Base-by-base conservation (phyloP, 2,888 invertebrate genomes). In the Himalopsyche tibetana region DNA sequence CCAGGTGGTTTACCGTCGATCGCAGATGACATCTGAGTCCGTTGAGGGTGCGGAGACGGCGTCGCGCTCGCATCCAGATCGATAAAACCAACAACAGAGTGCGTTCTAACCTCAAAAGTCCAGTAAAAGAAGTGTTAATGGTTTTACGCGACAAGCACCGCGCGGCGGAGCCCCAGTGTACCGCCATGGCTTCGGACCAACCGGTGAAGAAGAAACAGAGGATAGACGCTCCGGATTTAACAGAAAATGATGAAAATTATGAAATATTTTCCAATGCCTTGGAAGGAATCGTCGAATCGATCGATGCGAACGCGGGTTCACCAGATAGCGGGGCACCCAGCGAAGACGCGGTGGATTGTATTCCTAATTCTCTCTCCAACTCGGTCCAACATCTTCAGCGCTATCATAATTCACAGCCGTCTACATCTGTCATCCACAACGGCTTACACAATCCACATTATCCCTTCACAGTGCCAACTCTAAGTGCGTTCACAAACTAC, bases 181-280 rank as follows among this genome's bases (percentile, higher is more conserved):
- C 93, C 92, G 94, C 92, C 90, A 96, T 96, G 96, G 95, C 94
- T 90, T 95, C 95, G 89, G 96, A 96, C 92, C 97, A 97, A 92
- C 97, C 97, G 89, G 95, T 96, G 90, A 97, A 96, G 91, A 97
- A 97, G 93, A 96, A 97, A 91, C 95, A 96, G 91, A 95, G 96
- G 90, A 95, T 96, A 89, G 95, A 95, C 89, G 94, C 93, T 11
- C 94, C 94, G 12, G 94, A 94, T 88, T 94, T 94, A 82, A 95
- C 63, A 2, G 84, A 84, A 51, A 56, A 45, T 38, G 82, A 95
- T 89, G 94, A 94, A 88, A 91, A 91, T 45, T 92, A 92, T 83
- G 93, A 93, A 87, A 94, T 94, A 84, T 91, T 93, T 38, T 94
- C 94, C 87, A 93, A 93, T 88, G 38, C 28, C 36, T 74, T 74